These are phyloP conservation scores for Montipora cactus DNA, from an alignment of 64 coral and sea anemone genomes.

Conservation along the genomic window DNA sequence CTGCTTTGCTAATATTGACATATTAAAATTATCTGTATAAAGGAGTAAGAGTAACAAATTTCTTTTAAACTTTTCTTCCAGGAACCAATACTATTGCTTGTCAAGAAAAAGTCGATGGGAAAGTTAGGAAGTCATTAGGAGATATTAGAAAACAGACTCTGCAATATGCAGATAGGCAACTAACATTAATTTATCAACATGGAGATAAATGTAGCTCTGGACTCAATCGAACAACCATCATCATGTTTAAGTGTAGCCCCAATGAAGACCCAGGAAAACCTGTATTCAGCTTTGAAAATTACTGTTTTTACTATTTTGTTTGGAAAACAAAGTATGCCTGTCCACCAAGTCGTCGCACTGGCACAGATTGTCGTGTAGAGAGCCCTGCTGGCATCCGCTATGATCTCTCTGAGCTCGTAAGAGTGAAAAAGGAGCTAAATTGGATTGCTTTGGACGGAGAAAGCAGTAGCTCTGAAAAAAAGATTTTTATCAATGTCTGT, in stretches of 20 bases:
- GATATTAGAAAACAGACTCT: conserved; percentile 56
- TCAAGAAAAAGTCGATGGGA: conserved; percentile 56
- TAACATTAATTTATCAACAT: conserved; percentile 68
- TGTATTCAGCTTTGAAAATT: conserved; percentile 62
- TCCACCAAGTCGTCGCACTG: conserved; percentile 83
- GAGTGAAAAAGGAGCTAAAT: conserved; percentile 47
- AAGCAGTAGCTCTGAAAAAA: conserved; percentile 61
- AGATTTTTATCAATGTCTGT: conserved; percentile 87
- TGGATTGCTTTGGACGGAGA: conserved; percentile 92
- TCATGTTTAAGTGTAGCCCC: conserved; percentile 75
- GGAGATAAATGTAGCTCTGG: conserved; percentile 66
- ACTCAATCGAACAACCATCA: conserved; percentile 69
- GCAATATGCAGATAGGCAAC: conserved; percentile 73
- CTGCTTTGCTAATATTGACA: too few species aligned
- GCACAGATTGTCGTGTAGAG: conserved; percentile 71
- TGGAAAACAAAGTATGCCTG: conserved; percentile 92
- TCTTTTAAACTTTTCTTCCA: neutral
- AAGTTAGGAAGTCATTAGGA: conserved; percentile 43
- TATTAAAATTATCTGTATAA: too few species aligned
- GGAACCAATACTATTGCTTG: conserved; percentile 74
- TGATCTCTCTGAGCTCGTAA: conserved; percentile 86
- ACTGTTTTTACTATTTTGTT: conserved; percentile 88
- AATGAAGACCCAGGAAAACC: conserved; percentile 52
- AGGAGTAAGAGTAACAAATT: neutral
- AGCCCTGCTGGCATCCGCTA: conserved; percentile 58